Conservation (phyloP, 2,113 vertebrate species). For the Stomatorhinus ivindoensis region DNA sequence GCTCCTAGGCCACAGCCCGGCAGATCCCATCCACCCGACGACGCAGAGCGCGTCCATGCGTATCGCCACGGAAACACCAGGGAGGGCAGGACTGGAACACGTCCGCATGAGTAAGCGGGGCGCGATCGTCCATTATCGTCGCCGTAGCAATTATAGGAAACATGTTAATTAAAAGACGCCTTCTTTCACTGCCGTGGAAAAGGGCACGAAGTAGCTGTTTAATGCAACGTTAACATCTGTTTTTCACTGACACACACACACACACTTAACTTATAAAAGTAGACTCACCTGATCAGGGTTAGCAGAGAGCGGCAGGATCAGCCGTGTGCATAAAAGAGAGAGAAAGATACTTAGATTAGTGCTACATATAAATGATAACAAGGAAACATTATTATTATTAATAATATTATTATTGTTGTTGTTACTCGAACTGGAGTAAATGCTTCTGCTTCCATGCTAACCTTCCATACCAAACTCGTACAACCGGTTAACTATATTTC, state of each 20-base stretch:
- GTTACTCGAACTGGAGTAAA: neutral
- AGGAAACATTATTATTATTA: neutral
- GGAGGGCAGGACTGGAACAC: neutral
- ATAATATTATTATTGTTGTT: neutral
- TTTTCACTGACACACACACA: neutral
- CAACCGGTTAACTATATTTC: neutral
- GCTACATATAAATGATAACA: neutral
- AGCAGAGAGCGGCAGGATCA: neutral
- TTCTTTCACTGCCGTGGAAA: neutral
- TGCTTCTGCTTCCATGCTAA: neutral
- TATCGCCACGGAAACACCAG: neutral
- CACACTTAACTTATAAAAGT: neutral
- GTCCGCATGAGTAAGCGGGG: neutral
- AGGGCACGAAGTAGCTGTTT: neutral
- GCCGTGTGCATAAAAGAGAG: neutral
- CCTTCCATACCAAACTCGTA: neutral
- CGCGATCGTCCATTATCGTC: neutral
- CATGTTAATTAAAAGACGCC: neutral
- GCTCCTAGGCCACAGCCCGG: slow-evolving; percentile 1
- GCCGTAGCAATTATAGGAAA: neutral
- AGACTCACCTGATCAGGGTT: slow-evolving; percentile 25
- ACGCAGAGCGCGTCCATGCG: neutral
- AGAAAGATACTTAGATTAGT: neutral
- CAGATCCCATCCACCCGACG: neutral
- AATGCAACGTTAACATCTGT: neutral